Evolutionary conservation across 2,113 vertebrate genomes (phyloP).

Genomic region (Mesitornis unicolor): DNA sequence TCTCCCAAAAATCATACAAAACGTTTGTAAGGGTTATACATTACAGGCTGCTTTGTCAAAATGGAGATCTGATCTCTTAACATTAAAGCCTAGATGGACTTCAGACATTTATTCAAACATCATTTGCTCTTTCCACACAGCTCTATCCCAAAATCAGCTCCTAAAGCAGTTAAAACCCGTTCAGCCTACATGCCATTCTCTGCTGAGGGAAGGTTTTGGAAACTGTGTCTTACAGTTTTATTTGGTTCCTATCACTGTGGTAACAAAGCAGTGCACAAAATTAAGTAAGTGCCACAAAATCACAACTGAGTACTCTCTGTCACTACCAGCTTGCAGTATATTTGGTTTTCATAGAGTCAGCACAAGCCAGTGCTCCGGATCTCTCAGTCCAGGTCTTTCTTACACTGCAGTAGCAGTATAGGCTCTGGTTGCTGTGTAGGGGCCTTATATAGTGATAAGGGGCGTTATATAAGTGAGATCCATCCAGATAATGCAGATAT

Average conservation of each 20-base stretch:
- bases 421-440: not conserved
- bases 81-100: not conserved
- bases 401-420: not conserved
- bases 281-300: not conserved
- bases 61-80: not conserved
- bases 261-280: not conserved
- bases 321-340: not conserved
- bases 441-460: not conserved
- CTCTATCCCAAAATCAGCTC: not conserved
- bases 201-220: not conserved
- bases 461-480: not conserved
- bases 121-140: not conserved
- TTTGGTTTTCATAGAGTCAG: not conserved
- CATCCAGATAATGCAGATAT: not conserved
- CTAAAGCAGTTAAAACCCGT: not conserved
- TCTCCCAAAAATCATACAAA: not conserved
- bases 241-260: slow-evolving; percentile 41
- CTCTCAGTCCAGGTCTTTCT: not conserved
- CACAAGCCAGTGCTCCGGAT: not conserved
- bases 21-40: not conserved
- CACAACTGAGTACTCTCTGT: not conserved
- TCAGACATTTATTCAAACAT: not conserved
- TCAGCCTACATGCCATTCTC: not conserved
- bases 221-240: not conserved
- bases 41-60: not conserved